Evolutionary conservation across 2,888 invertebrate species (phyloP), one percentile per base, ranked within the genome.

Genomic region (Drosophila cognata): DNA sequence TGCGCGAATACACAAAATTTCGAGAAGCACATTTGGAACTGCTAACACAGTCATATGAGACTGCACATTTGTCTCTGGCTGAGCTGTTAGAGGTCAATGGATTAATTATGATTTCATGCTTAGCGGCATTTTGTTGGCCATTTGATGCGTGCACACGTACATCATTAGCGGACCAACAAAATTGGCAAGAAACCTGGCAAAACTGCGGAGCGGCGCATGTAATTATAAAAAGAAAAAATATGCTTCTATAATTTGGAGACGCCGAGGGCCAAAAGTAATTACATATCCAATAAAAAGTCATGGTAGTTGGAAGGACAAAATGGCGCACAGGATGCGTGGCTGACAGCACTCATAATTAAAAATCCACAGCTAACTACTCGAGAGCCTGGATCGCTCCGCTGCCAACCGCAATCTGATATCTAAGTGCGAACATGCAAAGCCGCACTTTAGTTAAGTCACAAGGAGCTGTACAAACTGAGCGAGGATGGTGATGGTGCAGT

Each of bases 211-310:
- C 62, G 63, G 56, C 75, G 50, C 69, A 63, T 68, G 82, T 87
- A 86, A 86, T 86, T 86, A 86, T 87, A 87, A 81, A 89, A 89
- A 36, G 16, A 84, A 84, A 77, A 85, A 78, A 82, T 79, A 81
- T 79, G 75, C 73, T 77, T 72, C 67, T 72, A 69, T 81, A 84
- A 81, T 72, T 81, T 67, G 55, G 71, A 60, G 72, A 41, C 60
- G 83, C 71, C 63, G 31, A 60, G 71, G 73, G 72, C 65, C 31
- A 56, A 66, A 81, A 71, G 89, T 89, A 88, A 88, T 88, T 88
- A 89, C 83, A 88, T 78, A 82, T 88, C 87, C 79, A 85, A 89
- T 88, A 85, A 88, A 88, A 88, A 82, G 71, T 81, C 83, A 81
- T 79, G 78, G 61, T 51, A 52, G 67, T 63, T 61, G 50, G 66